These are phyloP conservation scores for Coremacera marginata DNA, from an alignment of 2,888 invertebrate genomes.

Conservation along the genomic window DNA sequence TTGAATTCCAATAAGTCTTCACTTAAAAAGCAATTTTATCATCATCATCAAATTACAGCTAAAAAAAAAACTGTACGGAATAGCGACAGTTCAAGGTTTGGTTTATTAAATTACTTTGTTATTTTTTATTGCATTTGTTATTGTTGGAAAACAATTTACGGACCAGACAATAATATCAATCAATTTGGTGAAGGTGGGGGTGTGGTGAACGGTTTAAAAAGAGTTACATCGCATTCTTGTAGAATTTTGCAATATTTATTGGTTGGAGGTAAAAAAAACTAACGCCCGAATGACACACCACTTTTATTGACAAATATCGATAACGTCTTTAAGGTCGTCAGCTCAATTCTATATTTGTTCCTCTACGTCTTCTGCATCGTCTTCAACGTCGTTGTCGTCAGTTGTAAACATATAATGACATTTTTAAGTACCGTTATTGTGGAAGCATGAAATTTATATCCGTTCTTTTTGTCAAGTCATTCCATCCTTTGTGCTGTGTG, in stretches of 20 bases:
- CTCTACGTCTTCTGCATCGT: not conserved
- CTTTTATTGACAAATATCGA: slow-evolving; percentile 29
- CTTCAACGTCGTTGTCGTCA: slow-evolving; percentile 3
- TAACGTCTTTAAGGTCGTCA: slow-evolving; percentile 7
- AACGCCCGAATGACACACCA: slow-evolving; percentile 3
- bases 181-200: not conserved
- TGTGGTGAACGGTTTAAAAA: no score
- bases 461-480: slow-evolving; percentile 30
- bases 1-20: slow-evolving; percentile 15
- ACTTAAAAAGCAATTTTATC: slow-evolving; percentile 22
- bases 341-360: not conserved
- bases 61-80: not conserved
- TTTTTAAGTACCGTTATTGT: slow-evolving; percentile 35
- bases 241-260: not conserved
- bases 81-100: not conserved
- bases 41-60: not conserved
- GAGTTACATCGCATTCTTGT: not conserved
- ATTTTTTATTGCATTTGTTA: not conserved
- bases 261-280: not conserved
- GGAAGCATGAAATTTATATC: slow-evolving; percentile 31
- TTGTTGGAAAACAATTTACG: not conserved
- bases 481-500: not conserved
- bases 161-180: not conserved
- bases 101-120: slow-evolving; percentile 7
- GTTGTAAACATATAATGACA: slow-evolving; percentile 33